Conservation (phyloP, 2,113 vertebrate genomes). For the Raja brachyura region DNA sequence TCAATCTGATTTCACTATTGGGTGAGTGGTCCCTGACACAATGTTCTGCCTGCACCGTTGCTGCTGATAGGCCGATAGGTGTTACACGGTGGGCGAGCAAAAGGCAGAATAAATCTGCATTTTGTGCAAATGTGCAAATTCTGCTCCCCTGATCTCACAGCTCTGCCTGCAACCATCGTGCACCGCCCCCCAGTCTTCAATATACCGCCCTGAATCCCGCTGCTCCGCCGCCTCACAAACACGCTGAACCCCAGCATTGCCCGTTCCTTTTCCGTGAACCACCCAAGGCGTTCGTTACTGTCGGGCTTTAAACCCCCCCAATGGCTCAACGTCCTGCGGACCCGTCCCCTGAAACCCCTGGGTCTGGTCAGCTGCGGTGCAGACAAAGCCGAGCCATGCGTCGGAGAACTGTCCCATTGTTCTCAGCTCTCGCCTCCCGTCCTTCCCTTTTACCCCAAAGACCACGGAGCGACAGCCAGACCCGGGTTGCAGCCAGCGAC, state of each 20-base stretch:
- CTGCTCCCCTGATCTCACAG: not conserved
- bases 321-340: no score
- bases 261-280: not conserved
- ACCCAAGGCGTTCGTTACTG: no score
- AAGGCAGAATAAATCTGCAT: not conserved
- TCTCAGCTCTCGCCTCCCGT: not conserved
- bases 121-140: not conserved
- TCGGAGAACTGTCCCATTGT: not conserved
- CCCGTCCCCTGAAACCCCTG: no score
- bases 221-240: no score
- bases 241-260: not conserved
- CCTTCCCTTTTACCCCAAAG: not conserved
- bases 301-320: not conserved
- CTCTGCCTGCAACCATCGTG: not conserved
- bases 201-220: no score
- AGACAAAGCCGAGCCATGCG: not conserved
- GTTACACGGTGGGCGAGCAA: no score
- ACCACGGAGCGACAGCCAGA: not conserved
- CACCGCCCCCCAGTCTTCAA: no score
- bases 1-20: not conserved
- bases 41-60: not conserved
- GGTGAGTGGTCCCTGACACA: not conserved
- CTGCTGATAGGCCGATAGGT: not conserved
- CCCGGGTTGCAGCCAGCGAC: not conserved
- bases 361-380: no score